Conservation (phyloP, 2,113 vertebrate species). For the cattle (Bos taurus) region ARS-UCD2.0 NC_037357.1:103562501-103563000, state of each 20-base stretch:
- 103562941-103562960: background rate
- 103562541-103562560: background rate
- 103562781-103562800: background rate
- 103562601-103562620: background rate
- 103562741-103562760: no score
- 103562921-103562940: background rate
- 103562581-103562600: background rate
- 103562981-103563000: conserved; percentile 32
- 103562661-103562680: background rate
- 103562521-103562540: background rate
- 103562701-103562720: background rate
- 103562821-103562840: background rate
- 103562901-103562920: background rate
- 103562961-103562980: background rate
- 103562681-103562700: background rate
- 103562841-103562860: background rate
- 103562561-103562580: background rate
- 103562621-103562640: background rate
- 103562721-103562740: accelerated
- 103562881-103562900: background rate
- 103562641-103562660: background rate
- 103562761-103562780: background rate
- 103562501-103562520: background rate
- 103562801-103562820: background rate
- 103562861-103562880: background rate